phyloP scores from a whole-genome alignment of 2,888 invertebrate genomes.

The Athrips mouffetella region DNA sequence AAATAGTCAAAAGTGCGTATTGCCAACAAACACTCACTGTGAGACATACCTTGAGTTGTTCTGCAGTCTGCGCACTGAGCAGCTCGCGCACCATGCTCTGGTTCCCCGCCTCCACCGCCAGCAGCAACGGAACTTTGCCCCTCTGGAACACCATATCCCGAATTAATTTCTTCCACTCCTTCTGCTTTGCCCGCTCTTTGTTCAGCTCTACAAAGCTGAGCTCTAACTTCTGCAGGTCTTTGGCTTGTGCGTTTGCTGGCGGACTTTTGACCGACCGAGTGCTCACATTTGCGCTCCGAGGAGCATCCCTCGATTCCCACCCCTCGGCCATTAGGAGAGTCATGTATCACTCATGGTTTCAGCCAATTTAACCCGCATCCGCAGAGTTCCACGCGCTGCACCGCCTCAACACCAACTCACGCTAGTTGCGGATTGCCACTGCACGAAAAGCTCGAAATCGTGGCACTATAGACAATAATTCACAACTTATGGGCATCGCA shows the following conservation, averaged over 20 bases:
- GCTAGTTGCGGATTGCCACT: conserved; percentile 57
- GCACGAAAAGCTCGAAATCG: conserved; percentile 59
- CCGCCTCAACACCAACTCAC: conserved; percentile 50
- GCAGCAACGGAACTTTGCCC: conserved; percentile 94
- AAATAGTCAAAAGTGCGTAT: no score
- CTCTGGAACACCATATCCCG: conserved; percentile 84
- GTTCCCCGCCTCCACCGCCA: conserved; percentile 97
- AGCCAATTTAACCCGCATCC: conserved; percentile 41
- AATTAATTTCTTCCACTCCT: conserved; percentile 78
- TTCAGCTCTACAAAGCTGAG: conserved; percentile 73
- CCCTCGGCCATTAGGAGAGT: conserved; percentile 20
- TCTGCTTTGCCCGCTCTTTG: conserved; percentile 71
- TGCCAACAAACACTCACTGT: conserved; percentile 1
- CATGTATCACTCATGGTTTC: conserved; percentile 19
- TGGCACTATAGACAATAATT: conserved; percentile 60
- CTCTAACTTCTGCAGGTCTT: conserved; percentile 68
- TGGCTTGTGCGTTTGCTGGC: conserved; percentile 50
- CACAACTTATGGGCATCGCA: conserved; percentile 61
- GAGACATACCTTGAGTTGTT: conserved; percentile 85
- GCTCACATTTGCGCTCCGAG: conserved; percentile 48
- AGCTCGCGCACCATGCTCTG: conserved; percentile 97
- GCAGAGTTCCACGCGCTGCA: conserved; percentile 47
- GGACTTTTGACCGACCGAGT: conserved; percentile 50
- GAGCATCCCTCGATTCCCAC: conserved; percentile 48
- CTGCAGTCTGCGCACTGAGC: conserved; percentile 89